Conservation (phyloP, 2,113 vertebrate species). For the Fregata magnificens region DNA sequence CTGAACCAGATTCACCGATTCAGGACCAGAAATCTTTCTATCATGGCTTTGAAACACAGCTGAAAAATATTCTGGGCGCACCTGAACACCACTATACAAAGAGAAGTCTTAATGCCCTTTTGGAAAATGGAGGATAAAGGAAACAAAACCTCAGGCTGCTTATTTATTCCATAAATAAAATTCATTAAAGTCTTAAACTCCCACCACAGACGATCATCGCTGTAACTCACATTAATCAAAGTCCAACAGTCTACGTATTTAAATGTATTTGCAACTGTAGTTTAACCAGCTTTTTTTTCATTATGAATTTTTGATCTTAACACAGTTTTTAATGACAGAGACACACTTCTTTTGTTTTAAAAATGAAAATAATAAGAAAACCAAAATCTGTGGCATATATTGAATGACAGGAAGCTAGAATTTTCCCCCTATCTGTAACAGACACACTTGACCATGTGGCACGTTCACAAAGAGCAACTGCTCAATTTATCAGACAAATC, state of each 20-base stretch:
- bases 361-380: neutral
- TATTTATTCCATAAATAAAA: neutral
- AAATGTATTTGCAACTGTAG: neutral
- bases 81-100: neutral
- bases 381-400: neutral
- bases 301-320: neutral
- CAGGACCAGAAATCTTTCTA: neutral
- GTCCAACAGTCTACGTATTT: neutral
- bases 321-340: neutral
- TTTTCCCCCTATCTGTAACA: neutral
- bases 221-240: neutral
- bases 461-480: neutral
- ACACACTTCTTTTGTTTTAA: neutral
- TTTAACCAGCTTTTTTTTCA: neutral
- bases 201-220: neutral
- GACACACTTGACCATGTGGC: neutral
- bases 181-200: neutral
- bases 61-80: neutral
- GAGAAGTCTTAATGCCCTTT: rapidly evolving
- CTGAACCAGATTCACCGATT: neutral
- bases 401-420: neutral
- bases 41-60: neutral
- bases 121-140: neutral
- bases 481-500: neutral
- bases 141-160: neutral